Evolutionary conservation across 2,113 vertebrate species (phyloP).

Genomic region (Polyodon spathula): DNA sequence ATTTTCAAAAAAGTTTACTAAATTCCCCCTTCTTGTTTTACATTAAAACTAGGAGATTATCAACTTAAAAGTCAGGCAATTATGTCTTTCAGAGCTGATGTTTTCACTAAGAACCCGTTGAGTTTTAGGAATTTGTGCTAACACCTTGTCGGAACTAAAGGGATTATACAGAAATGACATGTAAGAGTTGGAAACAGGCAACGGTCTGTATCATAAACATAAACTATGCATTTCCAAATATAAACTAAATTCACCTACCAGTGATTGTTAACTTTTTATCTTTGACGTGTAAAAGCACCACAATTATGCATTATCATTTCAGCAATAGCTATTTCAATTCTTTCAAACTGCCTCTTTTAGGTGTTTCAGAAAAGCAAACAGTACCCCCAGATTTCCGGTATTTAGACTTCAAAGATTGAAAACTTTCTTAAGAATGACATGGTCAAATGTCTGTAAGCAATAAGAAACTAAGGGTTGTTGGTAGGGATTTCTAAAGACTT

Average conservation of each 20-base stretch:
- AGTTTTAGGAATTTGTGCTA: constrained; percentile 48
- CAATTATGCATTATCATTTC: too few relatives aligned
- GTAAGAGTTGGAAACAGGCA: constrained; percentile 36
- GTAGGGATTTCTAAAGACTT: too few relatives aligned
- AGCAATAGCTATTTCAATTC: too few relatives aligned
- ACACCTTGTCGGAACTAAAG: constrained; percentile 41
- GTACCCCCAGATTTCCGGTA: too few relatives aligned
- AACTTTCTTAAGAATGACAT: too few relatives aligned
- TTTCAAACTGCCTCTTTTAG: too few relatives aligned
- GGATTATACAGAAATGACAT: constrained; percentile 50
- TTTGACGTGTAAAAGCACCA: constrained; percentile 5
- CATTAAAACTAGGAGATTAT: constrained; percentile 24
- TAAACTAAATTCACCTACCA: background rate
- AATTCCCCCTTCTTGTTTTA: constrained; percentile 28
- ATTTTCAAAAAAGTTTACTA: constrained; percentile 38
- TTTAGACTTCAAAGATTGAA: too few relatives aligned
- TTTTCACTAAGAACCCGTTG: constrained; percentile 43
- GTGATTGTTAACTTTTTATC: constrained; percentile 20
- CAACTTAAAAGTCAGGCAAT: constrained; percentile 30
- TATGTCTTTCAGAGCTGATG: constrained; percentile 37
- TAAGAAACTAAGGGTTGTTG: too few relatives aligned
- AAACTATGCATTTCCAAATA: background rate
- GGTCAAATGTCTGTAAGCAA: too few relatives aligned
- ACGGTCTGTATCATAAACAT: constrained; percentile 37
- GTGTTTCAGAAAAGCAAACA: too few relatives aligned